Evolutionary conservation across 2,797 vertebrate genomes (phyloP).

Genomic region (Ceryle rudis): DNA sequence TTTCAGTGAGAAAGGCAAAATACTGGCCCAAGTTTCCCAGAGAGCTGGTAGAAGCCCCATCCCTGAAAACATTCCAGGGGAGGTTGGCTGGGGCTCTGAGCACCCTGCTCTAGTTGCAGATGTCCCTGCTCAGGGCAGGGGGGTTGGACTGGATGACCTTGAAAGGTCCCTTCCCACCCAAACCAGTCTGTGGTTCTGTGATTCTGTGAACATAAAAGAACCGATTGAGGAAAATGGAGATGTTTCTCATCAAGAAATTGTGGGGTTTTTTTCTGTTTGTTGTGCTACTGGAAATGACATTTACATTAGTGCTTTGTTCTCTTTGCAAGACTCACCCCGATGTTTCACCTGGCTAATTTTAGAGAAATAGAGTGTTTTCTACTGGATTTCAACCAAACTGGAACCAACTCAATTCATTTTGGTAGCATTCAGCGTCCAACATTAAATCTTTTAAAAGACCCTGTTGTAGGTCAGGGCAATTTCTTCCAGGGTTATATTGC

Average conservation of each 20-base stretch:
- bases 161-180: not conserved
- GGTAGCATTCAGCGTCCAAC: not conserved
- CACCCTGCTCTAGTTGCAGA: not conserved
- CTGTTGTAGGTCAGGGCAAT: not conserved
- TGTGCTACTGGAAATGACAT: not conserved
- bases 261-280: not conserved
- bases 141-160: not conserved
- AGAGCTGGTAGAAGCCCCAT: not conserved
- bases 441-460: not conserved
- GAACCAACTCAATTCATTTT: not conserved
- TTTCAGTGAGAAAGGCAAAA: not conserved
- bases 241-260: not conserved
- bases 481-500: conserved; percentile 34
- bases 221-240: not conserved
- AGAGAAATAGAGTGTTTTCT: not conserved
- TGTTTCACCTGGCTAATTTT: not conserved
- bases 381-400: conserved; percentile 23
- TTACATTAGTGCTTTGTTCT: not conserved
- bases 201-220: not conserved
- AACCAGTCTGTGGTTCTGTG: not conserved
- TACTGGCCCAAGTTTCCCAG: not conserved
- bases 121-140: not conserved
- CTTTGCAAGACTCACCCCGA: not conserved
- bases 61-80: not conserved
- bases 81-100: not conserved